A percentile compares a stretch with the other conserved stretches of the same genome.
Conservation (phyloP, 2,888 invertebrate genomes). For the Parnassius orleans region DNA sequence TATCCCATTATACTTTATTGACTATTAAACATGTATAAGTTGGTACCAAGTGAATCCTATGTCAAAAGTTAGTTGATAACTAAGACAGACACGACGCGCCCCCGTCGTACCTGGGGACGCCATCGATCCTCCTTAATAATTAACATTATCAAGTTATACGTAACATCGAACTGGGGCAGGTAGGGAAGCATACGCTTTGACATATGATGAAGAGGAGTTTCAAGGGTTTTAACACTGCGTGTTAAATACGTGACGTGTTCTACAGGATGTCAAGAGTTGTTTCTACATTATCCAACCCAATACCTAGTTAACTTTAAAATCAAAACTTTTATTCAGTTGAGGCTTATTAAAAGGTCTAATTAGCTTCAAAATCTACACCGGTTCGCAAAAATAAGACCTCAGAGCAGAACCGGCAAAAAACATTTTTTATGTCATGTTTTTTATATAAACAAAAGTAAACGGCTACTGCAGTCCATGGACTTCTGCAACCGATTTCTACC, state of each 20-base stretch:
- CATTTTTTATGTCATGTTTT: too few species aligned
- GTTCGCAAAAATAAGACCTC: too few species aligned
- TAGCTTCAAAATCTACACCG: too few species aligned
- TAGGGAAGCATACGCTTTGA: background rate
- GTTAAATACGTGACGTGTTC: background rate
- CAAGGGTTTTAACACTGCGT: background rate
- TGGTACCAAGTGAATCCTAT: slow-evolving; percentile 22
- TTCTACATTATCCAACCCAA: too few species aligned
- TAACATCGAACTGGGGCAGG: slow-evolving; percentile 33
- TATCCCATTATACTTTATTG: background rate
- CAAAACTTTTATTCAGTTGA: too few species aligned
- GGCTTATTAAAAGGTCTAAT: too few species aligned
- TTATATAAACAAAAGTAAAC: too few species aligned
- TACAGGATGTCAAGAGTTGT: background rate
- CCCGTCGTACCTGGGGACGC: slow-evolving; percentile 43
- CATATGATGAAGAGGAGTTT: slow-evolving; percentile 11
- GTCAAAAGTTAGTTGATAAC: slow-evolving; percentile 34
- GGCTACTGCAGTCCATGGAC: too few species aligned
- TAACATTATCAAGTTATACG: slow-evolving; percentile 47
- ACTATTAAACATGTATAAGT: slow-evolving; percentile 17
- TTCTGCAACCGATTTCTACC: too few species aligned
- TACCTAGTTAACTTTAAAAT: too few species aligned
- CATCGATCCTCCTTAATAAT: slow-evolving; percentile 71
- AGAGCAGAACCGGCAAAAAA: too few species aligned
- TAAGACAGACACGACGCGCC: slow-evolving; percentile 31